These are phyloP conservation scores for Hirtodrosophila duncani DNA, from an alignment of 2,888 invertebrate species.

Conservation along the genomic window DNA sequence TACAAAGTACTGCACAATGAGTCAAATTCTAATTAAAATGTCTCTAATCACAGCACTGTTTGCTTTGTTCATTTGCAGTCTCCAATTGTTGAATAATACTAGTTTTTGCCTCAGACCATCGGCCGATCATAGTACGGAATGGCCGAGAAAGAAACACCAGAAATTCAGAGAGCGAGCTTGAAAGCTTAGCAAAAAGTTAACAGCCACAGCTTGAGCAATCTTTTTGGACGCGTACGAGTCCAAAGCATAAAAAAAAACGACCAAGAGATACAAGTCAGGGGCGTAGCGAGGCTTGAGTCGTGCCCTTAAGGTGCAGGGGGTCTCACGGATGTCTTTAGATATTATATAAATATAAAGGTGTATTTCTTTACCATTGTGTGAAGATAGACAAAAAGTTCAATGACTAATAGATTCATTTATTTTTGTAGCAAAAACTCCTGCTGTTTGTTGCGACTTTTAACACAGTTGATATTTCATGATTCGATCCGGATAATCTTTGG, in stretches of 20 bases:
- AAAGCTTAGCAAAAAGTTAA: conserved; percentile 15
- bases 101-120: conserved; percentile 17
- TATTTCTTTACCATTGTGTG: too few relatives aligned
- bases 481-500: too few relatives aligned
- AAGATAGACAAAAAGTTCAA: too few relatives aligned
- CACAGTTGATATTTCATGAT: too few relatives aligned
- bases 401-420: too few relatives aligned
- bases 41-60: conserved; percentile 19
- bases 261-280: too few relatives aligned
- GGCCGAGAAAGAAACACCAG: neutral
- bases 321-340: too few relatives aligned
- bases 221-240: conserved; percentile 18
- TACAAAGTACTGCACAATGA: conserved; percentile 48
- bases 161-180: conserved; percentile 40
- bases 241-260: conserved; percentile 25
- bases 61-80: conserved; percentile 33
- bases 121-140: conserved; percentile 7
- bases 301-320: too few relatives aligned
- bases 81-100: neutral
- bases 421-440: too few relatives aligned
- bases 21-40: conserved; percentile 15
- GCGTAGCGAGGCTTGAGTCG: too few relatives aligned
- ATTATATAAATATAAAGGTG: too few relatives aligned
- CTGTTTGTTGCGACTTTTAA: too few relatives aligned
- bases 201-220: conserved; percentile 11